Conservation (phyloP, 2,797 vertebrate genomes). For the Scolopax bukidnonensis region DNA sequence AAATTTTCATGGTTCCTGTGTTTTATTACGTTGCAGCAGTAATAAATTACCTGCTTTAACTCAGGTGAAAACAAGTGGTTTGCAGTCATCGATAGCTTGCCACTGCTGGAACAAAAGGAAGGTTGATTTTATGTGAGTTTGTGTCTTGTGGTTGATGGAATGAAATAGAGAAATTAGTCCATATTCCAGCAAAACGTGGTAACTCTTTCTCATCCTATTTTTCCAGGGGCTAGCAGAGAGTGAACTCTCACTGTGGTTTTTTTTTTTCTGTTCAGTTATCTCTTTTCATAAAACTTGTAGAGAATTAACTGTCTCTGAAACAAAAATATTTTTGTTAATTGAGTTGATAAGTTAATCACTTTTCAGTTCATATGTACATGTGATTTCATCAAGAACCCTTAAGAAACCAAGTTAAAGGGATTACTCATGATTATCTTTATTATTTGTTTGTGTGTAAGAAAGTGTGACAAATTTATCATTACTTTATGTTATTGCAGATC, state of each 20-base stretch:
- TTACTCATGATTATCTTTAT: background rate
- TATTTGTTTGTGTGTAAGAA: background rate
- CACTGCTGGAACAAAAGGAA: background rate
- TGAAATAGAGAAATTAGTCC: background rate
- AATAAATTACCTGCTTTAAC: background rate
- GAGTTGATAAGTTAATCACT: background rate
- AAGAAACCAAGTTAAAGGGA: background rate
- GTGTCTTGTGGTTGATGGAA: background rate
- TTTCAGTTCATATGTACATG: background rate
- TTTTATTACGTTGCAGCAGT: background rate
- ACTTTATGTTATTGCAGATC: conserved; percentile 74
- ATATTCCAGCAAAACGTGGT: background rate
- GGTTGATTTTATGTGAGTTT: background rate
- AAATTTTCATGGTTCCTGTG: background rate
- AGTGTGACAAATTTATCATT: background rate
- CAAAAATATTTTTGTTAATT: background rate
- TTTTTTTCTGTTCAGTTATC: background rate
- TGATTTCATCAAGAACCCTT: background rate
- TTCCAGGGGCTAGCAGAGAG: background rate
- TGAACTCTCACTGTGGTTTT: background rate
- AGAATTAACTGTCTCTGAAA: background rate
- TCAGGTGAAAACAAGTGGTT: background rate
- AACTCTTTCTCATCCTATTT: background rate
- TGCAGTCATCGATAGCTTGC: background rate
- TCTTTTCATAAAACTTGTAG: background rate